These are phyloP conservation scores for Myrmecobius fasciatus DNA, from an alignment of 2,113 vertebrate species.

Conservation along the genomic window DNA sequence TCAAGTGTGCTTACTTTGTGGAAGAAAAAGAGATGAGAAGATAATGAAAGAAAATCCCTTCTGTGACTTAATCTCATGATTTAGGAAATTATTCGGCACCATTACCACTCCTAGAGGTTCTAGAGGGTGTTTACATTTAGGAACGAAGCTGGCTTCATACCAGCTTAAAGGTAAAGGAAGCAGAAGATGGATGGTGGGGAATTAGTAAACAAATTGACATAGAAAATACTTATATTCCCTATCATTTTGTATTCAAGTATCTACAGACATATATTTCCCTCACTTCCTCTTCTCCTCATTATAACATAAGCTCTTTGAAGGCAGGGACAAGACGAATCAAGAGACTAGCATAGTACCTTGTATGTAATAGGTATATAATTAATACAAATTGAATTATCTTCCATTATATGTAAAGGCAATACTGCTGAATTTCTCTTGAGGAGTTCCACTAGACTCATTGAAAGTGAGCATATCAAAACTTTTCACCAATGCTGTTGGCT, in stretches of 20 bases:
- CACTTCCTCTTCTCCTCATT: neutral
- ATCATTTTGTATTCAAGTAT: neutral
- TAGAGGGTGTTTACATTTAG: neutral
- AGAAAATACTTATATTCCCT: neutral
- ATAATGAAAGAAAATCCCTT: neutral
- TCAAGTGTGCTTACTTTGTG: neutral
- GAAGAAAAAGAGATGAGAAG: neutral
- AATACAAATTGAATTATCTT: neutral
- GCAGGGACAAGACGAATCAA: neutral
- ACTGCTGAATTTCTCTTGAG: neutral
- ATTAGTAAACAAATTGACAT: neutral
- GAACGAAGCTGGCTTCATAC: too few relatives aligned
- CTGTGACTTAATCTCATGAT: neutral
- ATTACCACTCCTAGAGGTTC: neutral
- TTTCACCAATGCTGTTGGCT: neutral
- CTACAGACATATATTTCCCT: neutral
- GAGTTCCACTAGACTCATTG: neutral
- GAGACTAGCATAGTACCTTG: neutral
- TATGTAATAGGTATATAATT: neutral
- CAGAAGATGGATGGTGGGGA: neutral
- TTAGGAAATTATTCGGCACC: neutral
- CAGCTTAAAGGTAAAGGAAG: neutral
- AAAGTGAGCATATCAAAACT: neutral
- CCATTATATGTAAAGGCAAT: neutral
- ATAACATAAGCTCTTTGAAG: neutral